phyloP scores from a whole-genome alignment of 2,797 vertebrate species.

The Tapirus indicus region DNA sequence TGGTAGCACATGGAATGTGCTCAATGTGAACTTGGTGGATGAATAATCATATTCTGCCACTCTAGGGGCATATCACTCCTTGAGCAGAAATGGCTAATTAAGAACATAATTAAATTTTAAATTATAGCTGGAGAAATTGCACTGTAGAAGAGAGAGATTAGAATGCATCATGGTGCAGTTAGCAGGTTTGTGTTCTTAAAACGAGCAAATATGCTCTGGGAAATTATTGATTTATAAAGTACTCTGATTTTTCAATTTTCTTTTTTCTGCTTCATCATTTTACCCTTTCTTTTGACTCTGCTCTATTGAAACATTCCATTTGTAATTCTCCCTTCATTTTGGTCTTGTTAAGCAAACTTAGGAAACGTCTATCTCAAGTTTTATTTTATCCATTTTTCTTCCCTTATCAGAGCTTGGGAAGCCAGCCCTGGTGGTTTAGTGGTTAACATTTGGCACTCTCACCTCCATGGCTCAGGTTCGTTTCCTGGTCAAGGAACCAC shows the following conservation, averaged over 20 bases:
- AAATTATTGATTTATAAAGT: constrained; percentile 62
- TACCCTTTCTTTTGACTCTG: neutral
- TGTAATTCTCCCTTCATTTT: neutral
- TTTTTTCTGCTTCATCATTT: neutral
- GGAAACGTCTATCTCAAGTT: neutral
- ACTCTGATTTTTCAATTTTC: neutral
- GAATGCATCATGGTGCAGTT: constrained; percentile 51
- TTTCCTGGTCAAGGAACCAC: too few species aligned
- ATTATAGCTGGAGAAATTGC: constrained; percentile 72
- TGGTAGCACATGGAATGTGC: neutral
- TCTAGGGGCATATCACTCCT: constrained; percentile 67
- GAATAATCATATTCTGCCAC: constrained; percentile 65
- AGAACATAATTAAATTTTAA: constrained; percentile 81
- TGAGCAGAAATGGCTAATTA: constrained; percentile 80
- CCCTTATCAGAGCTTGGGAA: neutral
- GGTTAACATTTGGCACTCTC: too few species aligned
- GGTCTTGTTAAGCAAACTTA: neutral
- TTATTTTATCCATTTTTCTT: neutral
- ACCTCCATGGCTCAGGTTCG: too few species aligned
- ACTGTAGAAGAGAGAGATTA: constrained; percentile 68
- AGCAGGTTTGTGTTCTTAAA: constrained; percentile 67
- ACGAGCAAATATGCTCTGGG: constrained; percentile 25
- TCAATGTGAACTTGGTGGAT: neutral
- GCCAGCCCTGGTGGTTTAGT: too few species aligned
- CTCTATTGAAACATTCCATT: neutral